Evolutionary conservation across 2,888 invertebrate genomes (phyloP), one percentile per base, ranked within the genome.

Genomic region (Therioaphis trifolii): DNA sequence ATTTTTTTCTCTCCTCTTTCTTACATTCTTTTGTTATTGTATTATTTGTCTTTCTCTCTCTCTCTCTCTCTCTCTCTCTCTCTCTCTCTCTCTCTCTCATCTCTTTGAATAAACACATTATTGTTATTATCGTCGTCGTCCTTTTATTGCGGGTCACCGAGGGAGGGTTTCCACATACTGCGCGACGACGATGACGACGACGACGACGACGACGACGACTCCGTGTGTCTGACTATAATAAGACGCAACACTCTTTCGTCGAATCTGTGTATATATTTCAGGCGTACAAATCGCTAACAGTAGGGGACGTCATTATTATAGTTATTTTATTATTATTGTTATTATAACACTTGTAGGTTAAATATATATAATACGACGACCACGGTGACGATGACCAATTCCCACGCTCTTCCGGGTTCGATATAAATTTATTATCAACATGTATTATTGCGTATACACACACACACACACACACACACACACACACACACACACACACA

Each of bases 341-440:
- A 11, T 55, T 29, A 43, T 5, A 49, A 52, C 55, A n/a, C 35
- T 35, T 35, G 35, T 35, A 35, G 3, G 7, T n/a, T n/a, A n/a
- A n/a, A n/a, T n/a, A n/a, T n/a, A 35, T 35, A 27, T 27, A 27
- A 18, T 61, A n/a, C 35, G 55, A 80, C 61, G 71, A 58, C 68
- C 18, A 27, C n/a, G n/a, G n/a, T n/a, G n/a, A n/a, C n/a, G n/a
- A n/a, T n/a, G n/a, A n/a, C n/a, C n/a, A n/a, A n/a, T 82, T 82
- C 80, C 80, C 80, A 82, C 80, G 80, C 27, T 82, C 80, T 82
- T 82, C 80, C 80, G 80, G 80, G 80, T 82, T 72, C 80, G 61
- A 18, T 69, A 18, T 69, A 71, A 43, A 43, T 79, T 61, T 61
- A 71, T 58, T 55, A 69, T 69, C 43, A 27, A 24, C 40, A 11